These are phyloP conservation scores for Schizopygopsis pylzovi DNA, from an alignment of 2,797 vertebrate species.

Conservation along the genomic window DNA sequence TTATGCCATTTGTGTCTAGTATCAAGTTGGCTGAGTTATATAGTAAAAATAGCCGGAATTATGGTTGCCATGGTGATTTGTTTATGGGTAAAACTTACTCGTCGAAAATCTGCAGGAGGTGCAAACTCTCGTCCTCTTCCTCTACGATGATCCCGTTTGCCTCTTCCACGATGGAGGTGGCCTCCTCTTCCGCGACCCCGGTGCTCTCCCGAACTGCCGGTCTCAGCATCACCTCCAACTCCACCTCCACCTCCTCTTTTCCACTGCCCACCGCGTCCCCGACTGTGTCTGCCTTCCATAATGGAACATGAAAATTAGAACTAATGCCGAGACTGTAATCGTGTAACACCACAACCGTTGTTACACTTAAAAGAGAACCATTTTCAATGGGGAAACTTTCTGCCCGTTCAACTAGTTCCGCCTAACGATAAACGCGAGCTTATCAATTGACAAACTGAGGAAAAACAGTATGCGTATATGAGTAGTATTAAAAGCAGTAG, in stretches of 20 bases:
- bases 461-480: not conserved
- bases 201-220: constrained; percentile 65
- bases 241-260: constrained; percentile 60
- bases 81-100: constrained; percentile 64
- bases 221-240: constrained; percentile 58
- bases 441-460: not conserved
- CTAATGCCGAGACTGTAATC: constrained; percentile 51
- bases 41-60: too few relatives aligned
- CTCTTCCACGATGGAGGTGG: constrained; percentile 71
- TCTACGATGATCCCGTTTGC: constrained; percentile 73
- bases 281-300: constrained; percentile 71
- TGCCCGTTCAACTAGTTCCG: constrained; percentile 8
- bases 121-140: constrained; percentile 71
- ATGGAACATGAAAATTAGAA: not conserved
- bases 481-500: not conserved
- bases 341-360: constrained; percentile 59
- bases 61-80: not conserved
- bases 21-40: not conserved
- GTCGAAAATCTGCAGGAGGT: constrained; percentile 47
- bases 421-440: not conserved
- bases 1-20: not conserved
- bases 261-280: constrained; percentile 69
- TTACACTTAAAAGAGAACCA: constrained; percentile 64
- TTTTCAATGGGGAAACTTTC: constrained; percentile 26
- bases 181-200: constrained; percentile 74